phyloP scores from a whole-genome alignment of 2,797 vertebrate genomes.

The Antennarius maculatus region DNA sequence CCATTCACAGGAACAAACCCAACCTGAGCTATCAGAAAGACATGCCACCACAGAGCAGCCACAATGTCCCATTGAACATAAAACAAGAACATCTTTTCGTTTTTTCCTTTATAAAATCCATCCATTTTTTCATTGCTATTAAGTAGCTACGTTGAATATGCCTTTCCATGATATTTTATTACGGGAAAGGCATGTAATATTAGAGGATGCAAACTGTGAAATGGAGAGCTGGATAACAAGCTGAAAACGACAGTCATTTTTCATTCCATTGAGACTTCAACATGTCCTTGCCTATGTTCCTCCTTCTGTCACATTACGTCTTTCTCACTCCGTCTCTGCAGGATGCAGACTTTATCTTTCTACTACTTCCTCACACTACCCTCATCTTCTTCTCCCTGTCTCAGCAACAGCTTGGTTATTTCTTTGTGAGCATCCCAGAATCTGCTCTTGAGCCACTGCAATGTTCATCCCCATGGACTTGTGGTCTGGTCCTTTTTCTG shows the following conservation, averaged over 20 bases:
- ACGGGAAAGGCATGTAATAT: conserved; percentile 6
- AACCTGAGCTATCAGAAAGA: neutral
- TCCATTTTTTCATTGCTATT: neutral
- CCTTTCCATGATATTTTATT: conserved; percentile 18
- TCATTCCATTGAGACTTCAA: conserved; percentile 37
- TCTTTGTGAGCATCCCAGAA: conserved; percentile 17
- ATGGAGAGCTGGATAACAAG: conserved; percentile 44
- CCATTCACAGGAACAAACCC: too few relatives aligned
- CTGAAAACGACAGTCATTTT: conserved; percentile 54
- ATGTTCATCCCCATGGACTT: conserved; percentile 6
- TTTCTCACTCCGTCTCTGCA: conserved; percentile 42
- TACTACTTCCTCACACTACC: conserved; percentile 15
- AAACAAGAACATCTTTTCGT: neutral
- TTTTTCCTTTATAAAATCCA: neutral
- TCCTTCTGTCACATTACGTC: conserved; percentile 43
- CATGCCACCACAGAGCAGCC: neutral
- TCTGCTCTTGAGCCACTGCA: conserved; percentile 14
- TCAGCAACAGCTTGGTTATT: conserved; percentile 25
- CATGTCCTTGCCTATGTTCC: conserved; percentile 19
- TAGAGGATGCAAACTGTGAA: neutral
- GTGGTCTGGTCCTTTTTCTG: neutral
- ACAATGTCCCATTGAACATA: neutral
- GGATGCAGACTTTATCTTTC: conserved; percentile 23
- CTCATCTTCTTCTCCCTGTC: conserved; percentile 5
- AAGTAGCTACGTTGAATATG: neutral